Evolutionary conservation across 2,888 invertebrate genomes (phyloP).

Genomic region (Scaptomyza parva): DNA sequence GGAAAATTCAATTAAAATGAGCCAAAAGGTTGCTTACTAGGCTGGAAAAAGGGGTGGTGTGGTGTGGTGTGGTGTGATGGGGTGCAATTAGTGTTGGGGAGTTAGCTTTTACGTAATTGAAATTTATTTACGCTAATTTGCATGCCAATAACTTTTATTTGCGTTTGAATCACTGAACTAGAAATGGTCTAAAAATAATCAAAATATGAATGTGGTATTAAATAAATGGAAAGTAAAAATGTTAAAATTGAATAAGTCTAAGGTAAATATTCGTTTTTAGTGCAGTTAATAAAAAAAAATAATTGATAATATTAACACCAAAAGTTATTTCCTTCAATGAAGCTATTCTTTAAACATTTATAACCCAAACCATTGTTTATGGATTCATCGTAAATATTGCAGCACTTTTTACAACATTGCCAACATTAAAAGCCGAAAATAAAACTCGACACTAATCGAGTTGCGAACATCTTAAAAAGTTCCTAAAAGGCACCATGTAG

Average conservation of each 20-base stretch:
- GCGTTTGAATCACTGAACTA: conserved; percentile 5
- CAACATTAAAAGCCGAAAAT: conserved; percentile 35
- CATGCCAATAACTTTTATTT: conserved; percentile 2
- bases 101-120: conserved; percentile 26
- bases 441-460: conserved; percentile 45
- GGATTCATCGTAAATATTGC: conserved; percentile 14
- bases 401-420: conserved; percentile 27
- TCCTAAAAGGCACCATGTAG: conserved; percentile 58
- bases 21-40: conserved; percentile 14
- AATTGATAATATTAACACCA: neutral
- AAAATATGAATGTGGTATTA: neutral
- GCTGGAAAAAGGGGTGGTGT: neutral
- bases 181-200: neutral
- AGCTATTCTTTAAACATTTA: neutral
- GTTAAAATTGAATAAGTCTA: neutral
- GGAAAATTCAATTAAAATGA: conserved; percentile 37
- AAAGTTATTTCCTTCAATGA: neutral
- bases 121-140: conserved; percentile 35
- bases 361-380: neutral
- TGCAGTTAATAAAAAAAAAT: neutral
- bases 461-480: conserved; percentile 53
- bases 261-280: neutral
- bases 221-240: neutral
- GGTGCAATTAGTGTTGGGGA: neutral
- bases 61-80: too few relatives aligned